These are phyloP conservation scores for Drosophila imparisetae DNA, from an alignment of 2,888 invertebrate species.

Conservation along the genomic window DNA sequence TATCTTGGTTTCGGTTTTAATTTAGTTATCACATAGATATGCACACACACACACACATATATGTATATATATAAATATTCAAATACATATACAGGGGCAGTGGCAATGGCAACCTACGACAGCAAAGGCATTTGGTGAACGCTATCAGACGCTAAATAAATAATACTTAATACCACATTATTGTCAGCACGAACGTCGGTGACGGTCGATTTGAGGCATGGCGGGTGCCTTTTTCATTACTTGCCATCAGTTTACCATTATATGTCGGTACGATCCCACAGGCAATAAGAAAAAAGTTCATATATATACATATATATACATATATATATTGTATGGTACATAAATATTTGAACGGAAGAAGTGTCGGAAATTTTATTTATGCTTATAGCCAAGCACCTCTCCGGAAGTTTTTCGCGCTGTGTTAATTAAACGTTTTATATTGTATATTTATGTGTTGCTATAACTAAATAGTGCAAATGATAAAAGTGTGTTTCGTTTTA, in stretches of 20 bases:
- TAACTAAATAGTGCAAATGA: neutral
- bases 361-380: neutral
- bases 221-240: slow-evolving; percentile 20
- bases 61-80: neutral
- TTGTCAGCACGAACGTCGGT: slow-evolving; percentile 63
- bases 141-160: slow-evolving; percentile 72
- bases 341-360: neutral
- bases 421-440: slow-evolving; percentile 5
- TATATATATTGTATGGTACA: no score
- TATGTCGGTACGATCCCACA: slow-evolving; percentile 32
- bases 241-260: slow-evolving; percentile 36
- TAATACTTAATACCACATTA: slow-evolving; percentile 77
- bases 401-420: neutral
- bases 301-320: neutral
- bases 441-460: neutral
- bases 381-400: neutral
- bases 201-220: slow-evolving; percentile 51
- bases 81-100: slow-evolving; percentile 11
- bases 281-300: slow-evolving; percentile 3
- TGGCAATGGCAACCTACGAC: slow-evolving; percentile 53
- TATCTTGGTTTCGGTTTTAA: slow-evolving; percentile 71
- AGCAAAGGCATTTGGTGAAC: slow-evolving; percentile 42
- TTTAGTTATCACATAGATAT: slow-evolving; percentile 65
- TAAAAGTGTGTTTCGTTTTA: neutral
- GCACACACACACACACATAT: neutral